Percentiles rank a stretch among this genome's conserved stretches.
Conservation (phyloP, 2,797 vertebrate genomes). For the Cynodonichthys magdalenae region DNA sequence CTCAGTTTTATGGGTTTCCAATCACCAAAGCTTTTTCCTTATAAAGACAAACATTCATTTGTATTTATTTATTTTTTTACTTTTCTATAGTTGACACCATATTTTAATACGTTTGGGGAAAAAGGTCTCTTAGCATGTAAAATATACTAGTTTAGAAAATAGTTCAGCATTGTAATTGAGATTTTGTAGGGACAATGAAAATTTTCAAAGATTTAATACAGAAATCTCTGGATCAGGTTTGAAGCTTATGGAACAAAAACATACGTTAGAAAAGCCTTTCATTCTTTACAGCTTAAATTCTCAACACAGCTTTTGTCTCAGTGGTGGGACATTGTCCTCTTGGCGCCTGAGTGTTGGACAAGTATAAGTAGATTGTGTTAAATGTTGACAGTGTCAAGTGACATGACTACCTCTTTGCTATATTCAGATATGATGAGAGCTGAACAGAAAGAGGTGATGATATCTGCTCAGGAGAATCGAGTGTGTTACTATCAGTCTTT, state of each 20-base stretch:
- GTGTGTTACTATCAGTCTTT: not conserved
- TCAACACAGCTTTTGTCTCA: constrained; percentile 18
- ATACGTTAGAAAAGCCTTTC: constrained; percentile 24
- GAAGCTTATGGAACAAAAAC: constrained; percentile 6
- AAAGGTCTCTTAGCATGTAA: no score
- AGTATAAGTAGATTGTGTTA: constrained; percentile 23
- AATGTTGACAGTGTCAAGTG: constrained; percentile 53
- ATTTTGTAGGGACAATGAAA: no score
- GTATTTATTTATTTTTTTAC: no score
- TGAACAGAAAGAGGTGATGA: constrained; percentile 34
- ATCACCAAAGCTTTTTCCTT: not conserved
- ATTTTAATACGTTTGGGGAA: no score
- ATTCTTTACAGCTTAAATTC: constrained; percentile 19
- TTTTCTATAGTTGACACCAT: no score
- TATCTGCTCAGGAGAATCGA: constrained; percentile 11
- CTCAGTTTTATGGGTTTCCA: not conserved
- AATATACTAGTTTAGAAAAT: no score
- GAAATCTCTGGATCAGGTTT: no score
- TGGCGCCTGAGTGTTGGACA: constrained; percentile 1
- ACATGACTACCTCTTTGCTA: constrained; percentile 55
- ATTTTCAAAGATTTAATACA: no score
- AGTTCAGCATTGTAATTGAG: no score
- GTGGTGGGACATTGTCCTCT: constrained; percentile 10
- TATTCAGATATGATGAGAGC: constrained; percentile 63
- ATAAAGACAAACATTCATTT: constrained; percentile 2